Conservation (phyloP, 1,140 invertebrate genomes). For the honey bee (Apis mellifera) region Amel_HAv3.1 CM009936.2:15736001-15736500, state of each 20-base stretch:
- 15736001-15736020: slow-evolving; percentile 29
- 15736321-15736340: not conserved
- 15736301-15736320: slow-evolving; percentile 40
- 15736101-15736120: slow-evolving; percentile 52
- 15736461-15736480: no score
- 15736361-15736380: slow-evolving; percentile 11
- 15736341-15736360: not conserved
- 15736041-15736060: not conserved
- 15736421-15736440: not conserved
- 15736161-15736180: slow-evolving; percentile 56
- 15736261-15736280: slow-evolving; percentile 41
- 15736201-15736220: slow-evolving; percentile 21
- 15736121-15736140: slow-evolving; percentile 58
- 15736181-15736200: slow-evolving; percentile 1
- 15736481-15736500: no score
- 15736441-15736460: not conserved
- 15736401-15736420: not conserved
- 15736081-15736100: slow-evolving; percentile 16
- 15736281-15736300: slow-evolving; percentile 41
- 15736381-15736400: slow-evolving; percentile 18
- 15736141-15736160: slow-evolving; percentile 52
- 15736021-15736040: slow-evolving; percentile 14
- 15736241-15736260: slow-evolving; percentile 46
- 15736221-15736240: not conserved
- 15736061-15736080: slow-evolving; percentile 36